Evolutionary conservation across 2,888 invertebrate genomes (phyloP).

Genomic region (Bibio marci): DNA sequence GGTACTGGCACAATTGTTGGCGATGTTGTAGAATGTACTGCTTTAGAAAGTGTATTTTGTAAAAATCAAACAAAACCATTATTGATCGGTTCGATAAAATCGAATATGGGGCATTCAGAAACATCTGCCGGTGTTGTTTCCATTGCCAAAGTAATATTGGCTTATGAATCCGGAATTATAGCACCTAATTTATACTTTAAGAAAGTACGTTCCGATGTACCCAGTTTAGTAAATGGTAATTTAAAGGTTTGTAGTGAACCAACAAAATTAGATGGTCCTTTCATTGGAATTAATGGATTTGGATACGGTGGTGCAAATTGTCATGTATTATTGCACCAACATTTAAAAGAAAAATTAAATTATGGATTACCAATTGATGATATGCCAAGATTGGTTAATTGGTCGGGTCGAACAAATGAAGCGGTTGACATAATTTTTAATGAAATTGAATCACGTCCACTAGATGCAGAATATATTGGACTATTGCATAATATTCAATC

Average conservation of each 20-base stretch:
- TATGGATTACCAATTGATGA: constrained; percentile 42
- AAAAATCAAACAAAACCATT: too few relatives aligned
- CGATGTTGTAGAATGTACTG: constrained; percentile 55
- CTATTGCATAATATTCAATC: too few relatives aligned
- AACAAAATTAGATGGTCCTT: constrained; percentile 51
- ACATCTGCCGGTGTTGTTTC: constrained; percentile 55
- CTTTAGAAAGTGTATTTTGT: constrained; percentile 60
- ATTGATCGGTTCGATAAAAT: too few relatives aligned
- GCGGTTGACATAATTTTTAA: too few relatives aligned
- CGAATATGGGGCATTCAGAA: too few relatives aligned
- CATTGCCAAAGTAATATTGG: too few relatives aligned
- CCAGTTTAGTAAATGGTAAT: too few relatives aligned
- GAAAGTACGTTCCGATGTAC: constrained; percentile 40
- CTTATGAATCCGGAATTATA: constrained; percentile 62
- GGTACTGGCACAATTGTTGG: constrained; percentile 70
- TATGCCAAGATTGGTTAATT: too few relatives aligned
- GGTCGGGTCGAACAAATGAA: too few relatives aligned
- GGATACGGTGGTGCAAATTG: constrained; percentile 84
- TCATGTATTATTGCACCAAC: constrained; percentile 31
- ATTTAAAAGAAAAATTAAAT: too few relatives aligned
- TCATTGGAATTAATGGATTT: constrained; percentile 76
- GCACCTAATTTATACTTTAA: constrained; percentile 75
- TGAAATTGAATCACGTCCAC: constrained; percentile 38
- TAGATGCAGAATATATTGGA: constrained; percentile 43
- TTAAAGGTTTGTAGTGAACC: constrained; percentile 55